A percentile compares a stretch with the other conserved stretches of the same genome.
These are phyloP conservation scores for Cassiopea xamachana DNA, from an alignment of 30 jellyfish, hydroid and myxozoan species.

Conservation along the genomic window DNA sequence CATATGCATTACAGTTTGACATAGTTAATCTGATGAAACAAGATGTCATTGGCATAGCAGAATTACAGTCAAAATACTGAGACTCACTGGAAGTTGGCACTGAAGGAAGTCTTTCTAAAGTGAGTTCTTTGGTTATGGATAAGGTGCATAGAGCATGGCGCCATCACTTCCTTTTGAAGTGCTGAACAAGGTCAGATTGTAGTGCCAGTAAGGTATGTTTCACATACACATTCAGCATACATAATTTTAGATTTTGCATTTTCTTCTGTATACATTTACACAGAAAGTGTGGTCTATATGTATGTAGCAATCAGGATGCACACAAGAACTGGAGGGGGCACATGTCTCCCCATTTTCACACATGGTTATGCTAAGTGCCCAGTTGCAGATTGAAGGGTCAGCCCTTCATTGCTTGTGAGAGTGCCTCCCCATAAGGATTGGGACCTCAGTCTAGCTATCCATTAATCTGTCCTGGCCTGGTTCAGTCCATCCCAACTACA, in stretches of 20 bases:
- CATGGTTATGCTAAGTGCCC: too few species aligned
- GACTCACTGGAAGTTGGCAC: neutral
- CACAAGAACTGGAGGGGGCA: too few species aligned
- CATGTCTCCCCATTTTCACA: too few species aligned
- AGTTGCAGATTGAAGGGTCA: too few species aligned
- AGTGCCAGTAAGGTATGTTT: neutral
- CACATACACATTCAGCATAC: neutral
- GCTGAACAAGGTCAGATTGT: neutral
- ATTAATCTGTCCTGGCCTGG: too few species aligned
- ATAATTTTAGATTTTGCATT: neutral
- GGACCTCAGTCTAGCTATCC: too few species aligned
- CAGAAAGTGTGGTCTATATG: neutral
- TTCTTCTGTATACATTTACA: neutral
- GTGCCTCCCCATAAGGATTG: too few species aligned
- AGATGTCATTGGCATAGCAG: neutral
- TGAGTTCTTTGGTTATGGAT: neutral
- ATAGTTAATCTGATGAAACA: too few species aligned
- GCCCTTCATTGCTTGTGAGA: too few species aligned
- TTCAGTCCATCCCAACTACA: too few species aligned
- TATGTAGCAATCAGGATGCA: too few species aligned
- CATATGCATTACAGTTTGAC: too few species aligned
- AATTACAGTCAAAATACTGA: neutral
- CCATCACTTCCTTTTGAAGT: neutral
- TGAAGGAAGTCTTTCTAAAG: neutral
- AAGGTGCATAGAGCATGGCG: neutral